Conservation (phyloP, 2,888 invertebrate genomes). For the Dynastes hyllus region DNA sequence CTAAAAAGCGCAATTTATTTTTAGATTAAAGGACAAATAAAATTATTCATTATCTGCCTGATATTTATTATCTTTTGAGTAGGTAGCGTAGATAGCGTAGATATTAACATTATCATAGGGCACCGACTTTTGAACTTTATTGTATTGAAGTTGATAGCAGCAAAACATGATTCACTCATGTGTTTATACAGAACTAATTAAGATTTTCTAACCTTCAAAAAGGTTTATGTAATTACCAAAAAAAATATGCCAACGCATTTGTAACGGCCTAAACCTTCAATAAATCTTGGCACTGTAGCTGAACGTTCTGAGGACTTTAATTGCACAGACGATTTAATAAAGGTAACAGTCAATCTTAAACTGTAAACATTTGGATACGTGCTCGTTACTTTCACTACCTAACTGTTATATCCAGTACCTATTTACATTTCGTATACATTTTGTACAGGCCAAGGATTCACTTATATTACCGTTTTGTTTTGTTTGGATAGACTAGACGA, state of each 20-base stretch:
- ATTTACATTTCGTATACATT: slow-evolving; percentile 17
- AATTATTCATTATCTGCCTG: slow-evolving; percentile 25
- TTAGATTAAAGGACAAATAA: slow-evolving; percentile 10
- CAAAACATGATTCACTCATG: slow-evolving; percentile 4
- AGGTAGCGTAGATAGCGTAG: slow-evolving; percentile 28
- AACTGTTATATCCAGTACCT: not conserved
- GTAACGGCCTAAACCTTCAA: not conserved
- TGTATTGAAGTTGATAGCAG: not conserved
- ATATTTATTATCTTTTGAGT: slow-evolving; percentile 8
- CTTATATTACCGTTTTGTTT: slow-evolving; percentile 19
- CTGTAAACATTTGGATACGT: slow-evolving; percentile 15
- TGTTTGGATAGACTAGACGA: not conserved
- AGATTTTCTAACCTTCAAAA: too few relatives aligned
- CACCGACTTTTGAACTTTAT: not conserved
- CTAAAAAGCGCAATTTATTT: slow-evolving; percentile 22
- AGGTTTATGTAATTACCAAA: too few relatives aligned
- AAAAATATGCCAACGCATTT: not conserved
- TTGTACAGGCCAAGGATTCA: not conserved
- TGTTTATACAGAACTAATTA: too few relatives aligned
- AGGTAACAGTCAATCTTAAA: slow-evolving; percentile 17
- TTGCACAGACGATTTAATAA: slow-evolving; percentile 21
- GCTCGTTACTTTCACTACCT: slow-evolving; percentile 2
- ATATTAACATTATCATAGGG: not conserved
- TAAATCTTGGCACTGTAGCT: slow-evolving; percentile 29
- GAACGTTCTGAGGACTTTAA: not conserved